Evolutionary conservation across 1,140 invertebrate genomes (phyloP).

Genomic region (Uloborus diversus): DNA sequence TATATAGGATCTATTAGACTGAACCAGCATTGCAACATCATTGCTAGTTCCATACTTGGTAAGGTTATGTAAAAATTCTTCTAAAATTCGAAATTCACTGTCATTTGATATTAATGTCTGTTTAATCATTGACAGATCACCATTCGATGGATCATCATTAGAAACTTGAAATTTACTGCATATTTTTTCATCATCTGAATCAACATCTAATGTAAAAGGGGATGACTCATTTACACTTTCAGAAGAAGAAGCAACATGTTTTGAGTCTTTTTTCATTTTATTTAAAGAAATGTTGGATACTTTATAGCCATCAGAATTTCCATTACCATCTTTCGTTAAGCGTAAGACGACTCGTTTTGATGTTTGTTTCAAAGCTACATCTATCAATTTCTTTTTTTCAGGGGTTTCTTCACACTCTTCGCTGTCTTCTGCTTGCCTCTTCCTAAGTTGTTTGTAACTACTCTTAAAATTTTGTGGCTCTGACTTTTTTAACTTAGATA

Average conservation of each 20-base stretch:
- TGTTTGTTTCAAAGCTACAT: neutral
- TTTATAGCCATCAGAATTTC: slow-evolving; percentile 36
- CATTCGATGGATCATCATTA: too few species aligned
- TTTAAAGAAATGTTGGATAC: slow-evolving; percentile 14
- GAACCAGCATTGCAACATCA: slow-evolving; percentile 36
- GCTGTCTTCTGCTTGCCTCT: too few species aligned
- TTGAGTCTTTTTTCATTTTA: neutral
- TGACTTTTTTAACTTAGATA: neutral
- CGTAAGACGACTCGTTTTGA: slow-evolving; percentile 18
- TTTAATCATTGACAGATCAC: slow-evolving; percentile 6
- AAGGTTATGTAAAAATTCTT: slow-evolving; percentile 29
- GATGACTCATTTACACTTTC: neutral
- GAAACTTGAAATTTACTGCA: neutral
- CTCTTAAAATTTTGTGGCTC: neutral
- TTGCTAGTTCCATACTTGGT: slow-evolving; percentile 37
- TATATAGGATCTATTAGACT: slow-evolving; percentile 39
- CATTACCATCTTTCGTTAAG: slow-evolving; percentile 15
- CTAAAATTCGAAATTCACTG: neutral
- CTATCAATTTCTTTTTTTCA: slow-evolving; percentile 4
- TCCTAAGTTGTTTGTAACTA: neutral
- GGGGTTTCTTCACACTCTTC: too few species aligned
- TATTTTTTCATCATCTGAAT: slow-evolving; percentile 12
- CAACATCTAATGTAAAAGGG: neutral
- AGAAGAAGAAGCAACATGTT: neutral
- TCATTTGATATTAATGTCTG: slow-evolving; percentile 13